Base-by-base conservation (phyloP, 2,797 vertebrate species). In the Eulemur mongoz region DNA sequence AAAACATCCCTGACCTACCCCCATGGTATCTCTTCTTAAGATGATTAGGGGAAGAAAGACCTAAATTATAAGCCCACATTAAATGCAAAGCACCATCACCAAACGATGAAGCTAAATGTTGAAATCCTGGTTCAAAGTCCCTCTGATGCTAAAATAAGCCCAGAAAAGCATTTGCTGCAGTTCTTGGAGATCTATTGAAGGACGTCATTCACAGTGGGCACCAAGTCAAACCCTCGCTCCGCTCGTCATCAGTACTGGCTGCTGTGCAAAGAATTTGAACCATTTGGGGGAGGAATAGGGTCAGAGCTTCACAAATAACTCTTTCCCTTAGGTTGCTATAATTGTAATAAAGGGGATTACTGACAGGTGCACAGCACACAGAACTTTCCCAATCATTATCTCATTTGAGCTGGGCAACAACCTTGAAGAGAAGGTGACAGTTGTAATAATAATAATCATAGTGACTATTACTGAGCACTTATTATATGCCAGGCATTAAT, bases 131-230 rank as follows among this genome's bases (percentile, higher is more conserved):
- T 96, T 95, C 83, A 91, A 88, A 92, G 78, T 91, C 50, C 54
- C 54, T 90, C 67, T 96, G 80, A 91, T 85, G 94, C 93, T 98
- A 98, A 98, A 97, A 95, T 96, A 97, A 97, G 81, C 50, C 50
- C 72, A 65, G 48, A 75, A 94, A 95, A 93, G 81, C 93, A 84
- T 61, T 93, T 79, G 61, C 83, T 96, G 67, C 81, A 45, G 75
- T 92, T 97, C 88, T 95, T 93, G 65, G 84, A 93, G 82, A 88
- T 59, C 69, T 80, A 79, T 9, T 89, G 89, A 82, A 94, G 87
- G 93, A 95, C 83, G n/a, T 96, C 94, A 94, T 72, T 97, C 96
- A 76, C 78, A 90, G 82, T 76, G 96, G 97, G 95, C 90, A 94
- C 73, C 72, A 63, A 96, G 65, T 95, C 97, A 97, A 94, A 90